Percentiles rank a stretch among this genome's conserved stretches.
Evolutionary conservation across 1,140 invertebrate genomes (phyloP).

Genomic region (Bicyclus anynana): DNA sequence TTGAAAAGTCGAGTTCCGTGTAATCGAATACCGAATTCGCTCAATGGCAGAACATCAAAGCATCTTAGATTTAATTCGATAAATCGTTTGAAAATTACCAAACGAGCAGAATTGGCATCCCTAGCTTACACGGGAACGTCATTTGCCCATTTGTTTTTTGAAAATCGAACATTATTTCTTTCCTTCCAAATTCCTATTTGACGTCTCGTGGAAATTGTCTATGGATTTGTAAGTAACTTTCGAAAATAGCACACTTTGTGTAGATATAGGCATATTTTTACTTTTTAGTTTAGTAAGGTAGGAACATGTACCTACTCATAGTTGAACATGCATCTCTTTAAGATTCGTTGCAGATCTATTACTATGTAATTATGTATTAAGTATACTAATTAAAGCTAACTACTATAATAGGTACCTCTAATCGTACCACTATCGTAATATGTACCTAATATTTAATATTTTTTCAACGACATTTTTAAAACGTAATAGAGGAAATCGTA

Average conservation of each 20-base stretch:
- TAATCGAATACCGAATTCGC: conserved; percentile 63
- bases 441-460: too few species aligned
- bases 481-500: too few species aligned
- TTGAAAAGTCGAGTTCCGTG: conserved; percentile 68
- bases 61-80: conserved; percentile 64
- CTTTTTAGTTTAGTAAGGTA: too few species aligned
- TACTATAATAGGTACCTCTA: too few species aligned
- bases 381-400: too few species aligned
- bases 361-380: too few species aligned
- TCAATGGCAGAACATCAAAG: conserved; percentile 65
- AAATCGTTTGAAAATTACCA: conserved; percentile 66
- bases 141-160: conserved; percentile 43
- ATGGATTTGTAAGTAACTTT: neutral
- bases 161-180: conserved; percentile 6
- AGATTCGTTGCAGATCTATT: too few species aligned
- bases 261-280: too few species aligned
- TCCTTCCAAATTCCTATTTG: conserved; percentile 7
- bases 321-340: too few species aligned
- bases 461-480: too few species aligned
- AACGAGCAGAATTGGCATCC: conserved; percentile 58
- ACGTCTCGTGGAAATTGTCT: conserved; percentile 1
- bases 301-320: too few species aligned
- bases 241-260: neutral
- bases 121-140: conserved; percentile 57
- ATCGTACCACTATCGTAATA: too few species aligned